phyloP scores from a whole-genome alignment of 2,113 vertebrate genomes.

The Ahaetulla prasina region DNA sequence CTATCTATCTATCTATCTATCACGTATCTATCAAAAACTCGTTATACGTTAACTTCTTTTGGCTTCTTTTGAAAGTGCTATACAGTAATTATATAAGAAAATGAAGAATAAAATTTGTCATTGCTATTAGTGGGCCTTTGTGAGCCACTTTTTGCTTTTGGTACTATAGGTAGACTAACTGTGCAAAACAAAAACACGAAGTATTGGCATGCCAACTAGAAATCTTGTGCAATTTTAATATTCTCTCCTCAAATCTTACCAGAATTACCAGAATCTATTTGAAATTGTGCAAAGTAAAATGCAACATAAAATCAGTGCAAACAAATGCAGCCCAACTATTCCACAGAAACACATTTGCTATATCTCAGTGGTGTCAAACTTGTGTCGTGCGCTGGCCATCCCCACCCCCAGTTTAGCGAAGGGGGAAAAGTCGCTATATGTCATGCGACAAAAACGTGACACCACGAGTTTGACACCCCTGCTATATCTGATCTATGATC shows the following conservation, averaged over 20 bases:
- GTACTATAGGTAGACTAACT: not conserved
- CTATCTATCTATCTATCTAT: no score
- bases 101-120: not conserved
- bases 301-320: not conserved
- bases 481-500: not conserved
- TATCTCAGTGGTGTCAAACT: no score
- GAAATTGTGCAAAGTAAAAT: not conserved
- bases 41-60: not conserved
- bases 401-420: no score
- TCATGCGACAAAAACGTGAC: no score
- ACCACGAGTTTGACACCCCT: no score
- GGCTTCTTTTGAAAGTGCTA: conserved; percentile 3
- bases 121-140: not conserved
- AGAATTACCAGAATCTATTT: not conserved
- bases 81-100: not conserved
- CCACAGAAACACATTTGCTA: not conserved
- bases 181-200: not conserved
- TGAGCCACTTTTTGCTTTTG: not conserved
- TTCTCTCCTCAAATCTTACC: not conserved
- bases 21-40: not conserved
- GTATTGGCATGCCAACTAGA: not conserved
- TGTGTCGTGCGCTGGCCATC: no score
- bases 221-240: not conserved
- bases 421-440: no score
- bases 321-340: not conserved